Base-by-base conservation (phyloP, 2,888 invertebrate genomes). In the Notodonta ziczac region DNA sequence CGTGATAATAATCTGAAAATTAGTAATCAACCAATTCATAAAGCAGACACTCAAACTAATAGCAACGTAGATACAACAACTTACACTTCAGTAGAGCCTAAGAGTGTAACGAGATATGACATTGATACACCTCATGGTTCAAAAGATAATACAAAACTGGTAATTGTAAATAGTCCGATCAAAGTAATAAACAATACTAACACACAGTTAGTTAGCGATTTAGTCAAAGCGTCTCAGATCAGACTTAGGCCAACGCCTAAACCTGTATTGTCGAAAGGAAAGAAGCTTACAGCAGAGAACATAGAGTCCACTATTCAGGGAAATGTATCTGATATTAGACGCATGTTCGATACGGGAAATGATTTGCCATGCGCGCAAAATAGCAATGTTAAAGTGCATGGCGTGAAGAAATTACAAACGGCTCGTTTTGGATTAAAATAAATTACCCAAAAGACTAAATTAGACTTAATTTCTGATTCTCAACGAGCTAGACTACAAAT, bases 271-370 rank as follows among this genome's bases (percentile, higher is more conserved):
- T 55, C 70, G 57, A 75, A 68, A 59, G 67, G 77, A 63, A 76
- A 54, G 69, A 84, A 85, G 75, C 78, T 85, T 77, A 96, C 96
- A 70, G 92, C 94, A 65, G n/a, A 46, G 4, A 89, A 94, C 58
- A 95, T 96, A 61, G 91, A 95, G 5, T 96, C 95, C 0, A 96
- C 96, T 5, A 96, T 96, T 53, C 96, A 96, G 81, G 90, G 93
- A 65, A 84, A 84, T 77, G 78, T 88, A 13, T 70, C 77, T 6
- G 82, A 81, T 46, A 46, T 46, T 13, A 46, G 46, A 46, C 46
- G n/a, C 13, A 46, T 46, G 46, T 46, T 46, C 13, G 46, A 46
- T 46, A n/a, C 46, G 46, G n/a, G 5, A n/a, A 46, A 46, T n/a
- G 46, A 24, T 24, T 1, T 24, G 24, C 24, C 46, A 46, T 46